Evolutionary conservation across 2,888 invertebrate species (phyloP).

Genomic region (Athalia cordata): DNA sequence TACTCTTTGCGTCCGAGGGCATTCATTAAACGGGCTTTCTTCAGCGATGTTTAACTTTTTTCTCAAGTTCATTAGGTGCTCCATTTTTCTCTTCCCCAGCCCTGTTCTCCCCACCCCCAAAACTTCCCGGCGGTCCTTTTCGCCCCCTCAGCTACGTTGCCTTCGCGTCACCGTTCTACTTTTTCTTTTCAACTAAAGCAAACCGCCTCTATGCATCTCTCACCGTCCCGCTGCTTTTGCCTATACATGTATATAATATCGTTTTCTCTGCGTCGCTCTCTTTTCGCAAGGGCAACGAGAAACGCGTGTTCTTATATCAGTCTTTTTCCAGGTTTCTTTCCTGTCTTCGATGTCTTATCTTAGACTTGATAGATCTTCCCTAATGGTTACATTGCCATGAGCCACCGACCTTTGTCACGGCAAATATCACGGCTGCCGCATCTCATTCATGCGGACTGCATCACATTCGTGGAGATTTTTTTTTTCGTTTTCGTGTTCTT

Average conservation of each 20-base stretch:
- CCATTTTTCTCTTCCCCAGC: conserved; percentile 53
- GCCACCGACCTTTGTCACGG: conserved; percentile 50
- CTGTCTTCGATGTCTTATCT: conserved; percentile 57
- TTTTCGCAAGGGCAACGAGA: conserved; percentile 47
- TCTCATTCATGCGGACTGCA: background rate
- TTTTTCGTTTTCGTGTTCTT: too few species aligned
- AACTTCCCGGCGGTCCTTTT: conserved; percentile 14
- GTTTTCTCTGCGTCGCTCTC: background rate
- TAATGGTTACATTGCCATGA: conserved; percentile 60
- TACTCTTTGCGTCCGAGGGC: conserved; percentile 42
- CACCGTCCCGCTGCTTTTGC: conserved; percentile 12
- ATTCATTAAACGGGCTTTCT: conserved; percentile 58
- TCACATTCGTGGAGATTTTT: too few species aligned
- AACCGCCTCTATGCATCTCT: conserved; percentile 50
- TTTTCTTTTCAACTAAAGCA: conserved; percentile 15
- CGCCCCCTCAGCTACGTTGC: conserved; percentile 35
- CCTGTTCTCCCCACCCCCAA: conserved; percentile 33
- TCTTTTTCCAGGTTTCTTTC: conserved; percentile 59
- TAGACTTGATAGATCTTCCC: conserved; percentile 59
- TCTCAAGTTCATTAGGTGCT: conserved; percentile 62
- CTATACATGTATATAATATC: background rate
- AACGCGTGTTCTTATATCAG: conserved; percentile 56
- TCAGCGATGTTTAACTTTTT: conserved; percentile 61
- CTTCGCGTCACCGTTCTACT: conserved; percentile 41
- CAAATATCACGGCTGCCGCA: conserved; percentile 26